These are phyloP conservation scores for Polia nebulosa DNA, from an alignment of 2,888 invertebrate species.

Conservation along the genomic window DNA sequence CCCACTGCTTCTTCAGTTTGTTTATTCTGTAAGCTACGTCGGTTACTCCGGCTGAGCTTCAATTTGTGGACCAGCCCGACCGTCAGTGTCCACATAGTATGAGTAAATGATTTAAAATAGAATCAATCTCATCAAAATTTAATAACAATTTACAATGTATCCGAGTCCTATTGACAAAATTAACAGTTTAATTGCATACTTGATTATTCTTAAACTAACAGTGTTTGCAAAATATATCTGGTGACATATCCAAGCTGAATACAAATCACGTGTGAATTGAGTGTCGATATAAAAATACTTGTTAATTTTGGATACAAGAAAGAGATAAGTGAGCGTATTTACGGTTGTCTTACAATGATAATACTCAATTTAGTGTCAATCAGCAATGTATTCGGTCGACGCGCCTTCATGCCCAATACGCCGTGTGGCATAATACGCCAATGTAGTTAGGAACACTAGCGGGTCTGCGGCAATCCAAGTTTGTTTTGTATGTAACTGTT, in stretches of 20 bases:
- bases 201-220: too few species aligned
- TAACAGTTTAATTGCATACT: too few species aligned
- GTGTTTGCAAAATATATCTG: too few species aligned
- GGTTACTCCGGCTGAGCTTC: too few species aligned
- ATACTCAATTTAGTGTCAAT: conserved; percentile 49
- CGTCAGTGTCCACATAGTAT: too few species aligned
- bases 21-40: too few species aligned
- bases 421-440: conserved; percentile 5
- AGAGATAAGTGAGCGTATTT: conserved; percentile 34
- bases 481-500: conserved; percentile 13
- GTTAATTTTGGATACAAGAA: conserved; percentile 23
- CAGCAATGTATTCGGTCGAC: conserved; percentile 29
- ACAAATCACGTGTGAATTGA: conserved; percentile 15
- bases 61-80: too few species aligned
- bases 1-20: too few species aligned
- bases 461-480: conserved; percentile 3
- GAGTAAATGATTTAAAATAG: too few species aligned
- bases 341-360: conserved; percentile 42
- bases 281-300: conserved; percentile 27
- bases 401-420: conserved; percentile 10
- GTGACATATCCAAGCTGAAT: conserved; percentile 24
- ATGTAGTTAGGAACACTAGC: conserved; percentile 12
- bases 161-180: too few species aligned
- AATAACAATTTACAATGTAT: too few species aligned
- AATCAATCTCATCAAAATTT: too few species aligned